Evolutionary conservation across 2,888 invertebrate genomes (phyloP).

Genomic region (Sinodicranocentrus sp.): DNA sequence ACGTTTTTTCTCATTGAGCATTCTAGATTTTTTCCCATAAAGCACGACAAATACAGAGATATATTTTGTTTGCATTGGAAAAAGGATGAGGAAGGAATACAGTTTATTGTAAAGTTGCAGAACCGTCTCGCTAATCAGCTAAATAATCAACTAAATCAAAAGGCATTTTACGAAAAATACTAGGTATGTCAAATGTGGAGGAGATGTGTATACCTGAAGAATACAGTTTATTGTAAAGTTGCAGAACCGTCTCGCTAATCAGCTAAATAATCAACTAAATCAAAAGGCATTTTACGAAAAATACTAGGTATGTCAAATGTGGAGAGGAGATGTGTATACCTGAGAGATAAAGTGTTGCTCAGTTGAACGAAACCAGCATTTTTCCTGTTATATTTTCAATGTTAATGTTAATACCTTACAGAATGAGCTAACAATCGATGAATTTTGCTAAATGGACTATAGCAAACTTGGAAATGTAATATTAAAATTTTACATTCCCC

Average conservation of each 20-base stretch:
- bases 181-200: background rate
- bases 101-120: conserved; percentile 23
- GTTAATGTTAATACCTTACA: too few species aligned
- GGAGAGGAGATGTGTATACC: too few species aligned
- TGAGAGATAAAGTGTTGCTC: too few species aligned
- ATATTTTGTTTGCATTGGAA: background rate
- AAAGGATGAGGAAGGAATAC: background rate
- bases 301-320: too few species aligned
- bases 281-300: too few species aligned
- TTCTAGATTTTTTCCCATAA: conserved; percentile 45
- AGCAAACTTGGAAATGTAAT: too few species aligned
- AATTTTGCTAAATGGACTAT: too few species aligned
- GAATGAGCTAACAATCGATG: too few species aligned
- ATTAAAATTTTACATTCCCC: too few species aligned
- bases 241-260: background rate
- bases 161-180: background rate
- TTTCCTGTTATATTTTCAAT: too few species aligned
- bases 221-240: background rate
- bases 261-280: background rate
- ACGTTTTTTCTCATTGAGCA: conserved; percentile 8
- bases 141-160: conserved; percentile 35
- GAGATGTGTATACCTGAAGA: background rate
- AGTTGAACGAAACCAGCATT: too few species aligned
- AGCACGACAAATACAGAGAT: conserved; percentile 27
- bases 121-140: conserved; percentile 61